phyloP scores from a whole-genome alignment of 2,797 vertebrate species.

The Alfaro cultratus region DNA sequence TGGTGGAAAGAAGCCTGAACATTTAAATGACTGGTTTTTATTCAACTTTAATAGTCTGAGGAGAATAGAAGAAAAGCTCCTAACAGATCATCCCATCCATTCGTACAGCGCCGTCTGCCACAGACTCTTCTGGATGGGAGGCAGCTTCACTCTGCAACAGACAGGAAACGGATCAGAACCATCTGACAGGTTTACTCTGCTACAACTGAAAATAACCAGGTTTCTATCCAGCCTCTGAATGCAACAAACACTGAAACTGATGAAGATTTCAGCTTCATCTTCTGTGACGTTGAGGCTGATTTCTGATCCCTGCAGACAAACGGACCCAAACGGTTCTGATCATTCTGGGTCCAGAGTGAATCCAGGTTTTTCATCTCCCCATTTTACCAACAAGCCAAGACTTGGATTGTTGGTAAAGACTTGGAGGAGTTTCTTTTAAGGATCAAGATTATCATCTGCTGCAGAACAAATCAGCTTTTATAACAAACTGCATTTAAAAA shows the following conservation, averaged over 20 bases:
- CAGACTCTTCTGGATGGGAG: neutral
- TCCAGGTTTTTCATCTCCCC: neutral
- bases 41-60: neutral
- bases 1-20: neutral
- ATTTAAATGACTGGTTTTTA: neutral
- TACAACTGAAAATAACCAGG: neutral
- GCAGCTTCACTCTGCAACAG: slow-evolving; percentile 1
- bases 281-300: too few relatives aligned
- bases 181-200: neutral
- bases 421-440: too few relatives aligned
- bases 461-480: neutral
- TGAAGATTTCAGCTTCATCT: neutral
- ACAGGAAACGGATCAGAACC: neutral
- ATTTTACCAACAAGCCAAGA: neutral
- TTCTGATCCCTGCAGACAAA: neutral
- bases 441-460: neutral
- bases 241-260: neutral
- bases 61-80: neutral
- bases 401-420: too few relatives aligned
- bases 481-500: too few relatives aligned
- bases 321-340: neutral
- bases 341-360: neutral
- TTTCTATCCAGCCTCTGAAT: too few relatives aligned
- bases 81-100: neutral
- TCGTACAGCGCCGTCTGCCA: neutral